A percentile compares a stretch with the other conserved stretches of the same genome.
These are phyloP conservation scores for Taurulus bubalis DNA, from an alignment of 2,113 vertebrate species.

Conservation along the genomic window DNA sequence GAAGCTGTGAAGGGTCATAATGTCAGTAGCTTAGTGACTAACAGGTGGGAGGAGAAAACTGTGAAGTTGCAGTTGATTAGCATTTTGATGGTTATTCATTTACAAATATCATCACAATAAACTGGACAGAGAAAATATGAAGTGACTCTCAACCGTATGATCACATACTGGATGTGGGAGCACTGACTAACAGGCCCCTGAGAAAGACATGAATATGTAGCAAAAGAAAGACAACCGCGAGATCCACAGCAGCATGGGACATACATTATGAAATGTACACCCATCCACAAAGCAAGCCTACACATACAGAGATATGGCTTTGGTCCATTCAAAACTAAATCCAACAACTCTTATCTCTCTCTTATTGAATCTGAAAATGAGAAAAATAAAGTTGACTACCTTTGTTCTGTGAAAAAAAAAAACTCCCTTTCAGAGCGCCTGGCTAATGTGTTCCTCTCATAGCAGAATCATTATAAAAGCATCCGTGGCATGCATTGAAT, in stretches of 20 bases:
- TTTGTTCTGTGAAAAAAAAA: slow-evolving; percentile 5
- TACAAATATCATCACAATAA: neutral
- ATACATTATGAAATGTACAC: neutral
- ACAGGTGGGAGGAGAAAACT: neutral
- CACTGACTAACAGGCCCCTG: neutral
- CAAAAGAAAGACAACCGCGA: neutral
- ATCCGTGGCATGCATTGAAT: slow-evolving; percentile 16
- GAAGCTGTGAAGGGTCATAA: neutral
- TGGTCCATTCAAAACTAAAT: neutral
- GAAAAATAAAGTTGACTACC: neutral
- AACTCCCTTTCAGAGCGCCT: slow-evolving; percentile 10
- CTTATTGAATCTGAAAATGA: slow-evolving; percentile 14
- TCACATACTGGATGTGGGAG: neutral
- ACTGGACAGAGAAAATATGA: neutral
- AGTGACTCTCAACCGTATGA: neutral
- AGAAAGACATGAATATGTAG: neutral
- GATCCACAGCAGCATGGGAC: neutral
- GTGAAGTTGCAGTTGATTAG: neutral
- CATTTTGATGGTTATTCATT: neutral
- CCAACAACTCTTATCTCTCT: neutral
- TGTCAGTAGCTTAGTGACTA: neutral
- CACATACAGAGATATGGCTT: neutral
- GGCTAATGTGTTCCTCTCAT: slow-evolving; percentile 13
- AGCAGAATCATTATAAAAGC: slow-evolving; percentile 30
- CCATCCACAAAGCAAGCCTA: neutral